Percentiles rank a stretch among this genome's conserved stretches.
Evolutionary conservation across 1,140 invertebrate species (phyloP).

Genomic region (Heliconius melpomene): DNA sequence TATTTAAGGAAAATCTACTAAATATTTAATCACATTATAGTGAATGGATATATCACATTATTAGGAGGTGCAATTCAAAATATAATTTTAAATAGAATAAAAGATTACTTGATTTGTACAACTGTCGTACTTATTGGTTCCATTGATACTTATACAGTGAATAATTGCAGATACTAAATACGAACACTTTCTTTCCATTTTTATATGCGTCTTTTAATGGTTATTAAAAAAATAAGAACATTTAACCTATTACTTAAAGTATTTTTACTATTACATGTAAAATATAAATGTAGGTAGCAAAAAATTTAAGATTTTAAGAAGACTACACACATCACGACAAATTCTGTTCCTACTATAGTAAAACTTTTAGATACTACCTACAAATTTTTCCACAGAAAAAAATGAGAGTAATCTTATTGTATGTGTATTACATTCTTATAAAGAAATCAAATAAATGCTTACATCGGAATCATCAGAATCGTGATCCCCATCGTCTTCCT

Average conservation of each 20-base stretch:
- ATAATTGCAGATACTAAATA: too few relatives aligned
- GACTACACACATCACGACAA: not conserved
- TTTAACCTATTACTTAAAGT: too few relatives aligned
- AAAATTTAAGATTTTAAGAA: not conserved
- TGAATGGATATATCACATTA: too few relatives aligned
- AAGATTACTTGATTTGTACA: too few relatives aligned
- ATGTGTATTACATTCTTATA: slow-evolving; percentile 1
- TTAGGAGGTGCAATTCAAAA: too few relatives aligned
- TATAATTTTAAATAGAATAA: too few relatives aligned
- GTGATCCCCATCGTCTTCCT: slow-evolving; percentile 69
- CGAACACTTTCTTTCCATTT: too few relatives aligned
- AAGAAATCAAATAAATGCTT: slow-evolving; percentile 41
- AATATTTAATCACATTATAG: too few relatives aligned
- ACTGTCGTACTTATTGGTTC: too few relatives aligned
- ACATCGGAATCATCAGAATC: slow-evolving; percentile 75
- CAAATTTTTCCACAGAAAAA: not conserved
- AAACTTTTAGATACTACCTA: not conserved
- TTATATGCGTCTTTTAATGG: too few relatives aligned
- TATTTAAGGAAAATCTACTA: not conserved
- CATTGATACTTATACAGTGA: too few relatives aligned
- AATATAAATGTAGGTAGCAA: not conserved
- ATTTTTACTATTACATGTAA: not conserved
- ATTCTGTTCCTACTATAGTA: not conserved
- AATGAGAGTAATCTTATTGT: slow-evolving; percentile 25
- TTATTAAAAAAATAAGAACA: too few relatives aligned